A percentile compares a stretch with the other conserved stretches of the same genome.
Conservation (phyloP, 53 echinoderm and acorn worm genomes). For the Holothuria leucospilota region DNA sequence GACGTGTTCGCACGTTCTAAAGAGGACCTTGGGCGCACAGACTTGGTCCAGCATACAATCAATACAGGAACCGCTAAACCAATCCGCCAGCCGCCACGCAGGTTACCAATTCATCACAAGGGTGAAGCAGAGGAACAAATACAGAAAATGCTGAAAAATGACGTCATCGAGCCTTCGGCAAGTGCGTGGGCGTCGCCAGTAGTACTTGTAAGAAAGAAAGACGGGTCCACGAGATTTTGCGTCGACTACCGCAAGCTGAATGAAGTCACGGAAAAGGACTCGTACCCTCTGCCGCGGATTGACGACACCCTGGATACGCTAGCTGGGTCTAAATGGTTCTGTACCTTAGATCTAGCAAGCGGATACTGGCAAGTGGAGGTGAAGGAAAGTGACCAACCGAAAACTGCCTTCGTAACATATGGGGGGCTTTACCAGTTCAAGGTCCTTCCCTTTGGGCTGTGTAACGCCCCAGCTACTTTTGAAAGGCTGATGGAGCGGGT, state of each 20-base stretch:
- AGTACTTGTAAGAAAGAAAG: constrained; percentile 57
- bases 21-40: no score
- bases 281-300: no score
- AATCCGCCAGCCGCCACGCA: no score
- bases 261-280: constrained; percentile 6
- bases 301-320: constrained; percentile 27
- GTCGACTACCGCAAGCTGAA: no score
- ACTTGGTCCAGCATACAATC: constrained; percentile 64
- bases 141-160: constrained; percentile 24
- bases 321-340: constrained; percentile 24
- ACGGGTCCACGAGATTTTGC: constrained; percentile 52
- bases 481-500: constrained; percentile 3
- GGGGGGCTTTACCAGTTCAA: no score
- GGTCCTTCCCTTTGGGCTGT: not conserved
- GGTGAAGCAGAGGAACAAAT: constrained; percentile 60
- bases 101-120: constrained; percentile 43
- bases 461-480: not conserved
- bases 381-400: not conserved
- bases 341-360: not conserved
- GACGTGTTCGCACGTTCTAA: constrained; percentile 59
- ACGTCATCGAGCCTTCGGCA: constrained; percentile 57
- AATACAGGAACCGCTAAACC: constrained; percentile 62
- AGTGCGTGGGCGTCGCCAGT: no score
- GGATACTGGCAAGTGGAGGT: no score
- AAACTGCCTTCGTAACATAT: constrained; percentile 2